These are phyloP conservation scores for Arenicola marina DNA, from an alignment of 2,888 invertebrate genomes.

Conservation along the genomic window DNA sequence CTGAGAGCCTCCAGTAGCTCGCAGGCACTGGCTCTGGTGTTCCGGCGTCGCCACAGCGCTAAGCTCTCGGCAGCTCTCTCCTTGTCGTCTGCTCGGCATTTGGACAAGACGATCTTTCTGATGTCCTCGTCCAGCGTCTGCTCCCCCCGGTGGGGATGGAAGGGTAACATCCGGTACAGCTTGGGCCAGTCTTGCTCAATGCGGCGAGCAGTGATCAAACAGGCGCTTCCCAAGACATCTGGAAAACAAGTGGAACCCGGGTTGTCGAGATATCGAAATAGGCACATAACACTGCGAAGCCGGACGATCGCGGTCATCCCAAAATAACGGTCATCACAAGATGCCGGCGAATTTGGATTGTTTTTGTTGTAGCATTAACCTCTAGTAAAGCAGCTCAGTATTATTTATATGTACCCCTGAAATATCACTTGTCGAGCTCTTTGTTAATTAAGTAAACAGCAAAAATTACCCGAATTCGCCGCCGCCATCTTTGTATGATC, in stretches of 20 bases:
- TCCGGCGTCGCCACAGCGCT: conserved; percentile 42
- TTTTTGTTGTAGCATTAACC: too few relatives aligned
- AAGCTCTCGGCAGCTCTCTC: background rate
- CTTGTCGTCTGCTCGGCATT: conserved; percentile 33
- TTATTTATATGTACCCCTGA: too few relatives aligned
- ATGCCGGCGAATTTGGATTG: too few relatives aligned
- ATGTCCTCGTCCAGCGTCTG: conserved; percentile 50
- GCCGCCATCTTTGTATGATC: too few relatives aligned
- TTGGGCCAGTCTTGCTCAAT: conserved; percentile 49
- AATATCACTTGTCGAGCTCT: too few relatives aligned
- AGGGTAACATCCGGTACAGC: conserved; percentile 48
- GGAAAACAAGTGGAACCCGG: too few relatives aligned
- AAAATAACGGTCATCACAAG: too few relatives aligned
- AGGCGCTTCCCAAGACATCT: conserved; percentile 46
- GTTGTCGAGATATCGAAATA: too few relatives aligned
- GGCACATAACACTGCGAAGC: background rate
- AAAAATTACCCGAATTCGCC: too few relatives aligned
- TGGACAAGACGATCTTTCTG: conserved; percentile 11
- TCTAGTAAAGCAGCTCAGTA: too few relatives aligned
- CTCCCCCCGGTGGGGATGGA: conserved; percentile 46
- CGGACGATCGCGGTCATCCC: background rate
- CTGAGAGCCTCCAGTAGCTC: conserved; percentile 36
- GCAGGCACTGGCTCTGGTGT: conserved; percentile 45
- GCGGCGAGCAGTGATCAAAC: conserved; percentile 36
- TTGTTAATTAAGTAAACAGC: too few relatives aligned